Evolutionary conservation across 1,140 invertebrate genomes (phyloP).

Genomic region (Campodea augens): DNA sequence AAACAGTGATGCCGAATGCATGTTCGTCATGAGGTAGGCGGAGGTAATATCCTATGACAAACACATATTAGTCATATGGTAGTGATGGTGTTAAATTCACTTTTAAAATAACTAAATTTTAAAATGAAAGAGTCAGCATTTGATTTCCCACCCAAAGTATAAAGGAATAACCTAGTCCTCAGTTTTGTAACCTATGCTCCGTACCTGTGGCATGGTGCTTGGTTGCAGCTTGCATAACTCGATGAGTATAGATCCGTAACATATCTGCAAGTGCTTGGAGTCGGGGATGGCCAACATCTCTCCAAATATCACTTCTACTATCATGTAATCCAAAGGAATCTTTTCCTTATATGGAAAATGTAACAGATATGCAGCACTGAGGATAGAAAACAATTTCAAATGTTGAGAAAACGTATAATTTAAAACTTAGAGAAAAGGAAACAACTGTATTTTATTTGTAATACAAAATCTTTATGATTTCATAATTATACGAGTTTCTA

Average conservation of each 20-base stretch:
- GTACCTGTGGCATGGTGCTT: conserved; percentile 85
- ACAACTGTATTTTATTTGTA: neutral
- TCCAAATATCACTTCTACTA: conserved; percentile 90
- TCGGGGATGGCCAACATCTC: conserved; percentile 85
- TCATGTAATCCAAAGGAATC: conserved; percentile 94
- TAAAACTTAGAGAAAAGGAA: neutral
- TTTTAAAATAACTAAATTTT: too few species aligned
- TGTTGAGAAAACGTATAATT: conserved; percentile 6
- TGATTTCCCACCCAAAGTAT: too few species aligned
- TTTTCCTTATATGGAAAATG: conserved; percentile 84
- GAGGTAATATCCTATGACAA: too few species aligned
- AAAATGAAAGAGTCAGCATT: too few species aligned
- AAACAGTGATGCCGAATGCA: too few species aligned
- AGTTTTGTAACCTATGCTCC: too few species aligned
- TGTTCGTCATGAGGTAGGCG: too few species aligned
- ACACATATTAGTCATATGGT: too few species aligned
- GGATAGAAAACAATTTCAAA: conserved; percentile 18
- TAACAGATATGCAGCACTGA: conserved; percentile 66
- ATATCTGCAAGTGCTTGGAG: conserved; percentile 72
- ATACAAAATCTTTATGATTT: conserved; percentile 6
- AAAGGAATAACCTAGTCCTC: too few species aligned
- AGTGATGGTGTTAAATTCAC: too few species aligned
- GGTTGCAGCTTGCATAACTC: conserved; percentile 95
- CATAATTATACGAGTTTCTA: too few species aligned
- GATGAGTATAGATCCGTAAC: conserved; percentile 87